These are phyloP conservation scores for Ellobium chinense DNA, from an alignment of 2,888 invertebrate species.

Conservation along the genomic window DNA sequence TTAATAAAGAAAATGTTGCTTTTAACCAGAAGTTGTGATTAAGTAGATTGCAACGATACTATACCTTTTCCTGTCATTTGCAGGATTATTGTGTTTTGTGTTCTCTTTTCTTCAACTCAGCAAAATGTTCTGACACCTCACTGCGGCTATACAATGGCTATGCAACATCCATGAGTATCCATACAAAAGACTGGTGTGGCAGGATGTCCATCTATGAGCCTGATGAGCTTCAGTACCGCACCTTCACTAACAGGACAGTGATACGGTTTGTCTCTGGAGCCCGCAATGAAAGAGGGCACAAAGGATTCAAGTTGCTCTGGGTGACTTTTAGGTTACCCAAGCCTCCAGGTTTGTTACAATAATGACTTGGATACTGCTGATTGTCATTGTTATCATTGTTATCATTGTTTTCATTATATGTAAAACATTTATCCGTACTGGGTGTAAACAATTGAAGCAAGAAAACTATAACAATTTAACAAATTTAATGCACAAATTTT, in stretches of 20 bases:
- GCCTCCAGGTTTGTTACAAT: neutral
- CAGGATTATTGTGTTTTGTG: no score
- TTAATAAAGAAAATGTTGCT: no score
- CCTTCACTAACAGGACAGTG: slow-evolving; percentile 52
- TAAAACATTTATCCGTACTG: no score
- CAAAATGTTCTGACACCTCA: slow-evolving; percentile 45
- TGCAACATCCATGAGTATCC: slow-evolving; percentile 62
- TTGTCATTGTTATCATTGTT: no score
- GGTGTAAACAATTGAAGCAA: no score
- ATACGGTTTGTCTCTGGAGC: slow-evolving; percentile 56
- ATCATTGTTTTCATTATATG: no score
- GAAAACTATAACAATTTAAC: no score
- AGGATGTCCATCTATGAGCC: slow-evolving; percentile 49
- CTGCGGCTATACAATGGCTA: slow-evolving; percentile 70
- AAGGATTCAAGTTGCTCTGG: slow-evolving; percentile 68
- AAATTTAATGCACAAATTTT: no score
- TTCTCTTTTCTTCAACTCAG: no score
- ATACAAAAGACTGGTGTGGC: slow-evolving; percentile 65
- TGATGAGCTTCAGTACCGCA: slow-evolving; percentile 47
- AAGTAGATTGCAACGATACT: no score
- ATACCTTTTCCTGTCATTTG: no score
- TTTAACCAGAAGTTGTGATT: no score
- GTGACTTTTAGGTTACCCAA: slow-evolving; percentile 63
- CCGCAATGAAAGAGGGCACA: slow-evolving; percentile 50
- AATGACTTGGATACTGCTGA: neutral